Conservation (phyloP, 2,113 vertebrate species). For the Dasyprocta punctata region DNA sequence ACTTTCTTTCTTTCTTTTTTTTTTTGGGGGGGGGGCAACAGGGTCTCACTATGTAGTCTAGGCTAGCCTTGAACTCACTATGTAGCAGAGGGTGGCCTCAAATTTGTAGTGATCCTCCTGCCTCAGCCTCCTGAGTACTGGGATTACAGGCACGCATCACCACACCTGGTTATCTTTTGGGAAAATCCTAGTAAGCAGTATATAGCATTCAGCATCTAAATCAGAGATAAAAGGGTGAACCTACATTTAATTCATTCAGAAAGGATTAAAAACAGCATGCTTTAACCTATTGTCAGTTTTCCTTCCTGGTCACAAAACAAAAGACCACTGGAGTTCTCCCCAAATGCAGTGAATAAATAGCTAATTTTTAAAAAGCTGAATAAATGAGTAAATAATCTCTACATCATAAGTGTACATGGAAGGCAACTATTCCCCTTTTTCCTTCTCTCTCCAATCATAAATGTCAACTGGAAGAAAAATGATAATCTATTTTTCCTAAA, state of each 20-base stretch:
- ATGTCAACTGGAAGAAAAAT: neutral
- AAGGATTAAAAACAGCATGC: neutral
- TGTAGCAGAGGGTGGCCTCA: neutral
- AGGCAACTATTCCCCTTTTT: neutral
- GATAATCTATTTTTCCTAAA: conserved; percentile 11
- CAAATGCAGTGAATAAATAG: conserved; percentile 2
- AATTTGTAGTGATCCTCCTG: neutral
- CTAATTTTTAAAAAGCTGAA: conserved; percentile 32
- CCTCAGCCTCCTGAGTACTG: neutral
- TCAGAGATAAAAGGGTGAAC: neutral
- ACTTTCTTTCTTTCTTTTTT: neutral
- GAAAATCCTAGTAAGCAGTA: conserved; percentile 44
- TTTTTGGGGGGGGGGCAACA: too few relatives aligned
- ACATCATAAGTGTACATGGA: neutral
- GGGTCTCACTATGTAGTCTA: neutral
- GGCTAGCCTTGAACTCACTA: neutral
- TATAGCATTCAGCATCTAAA: conserved; percentile 27
- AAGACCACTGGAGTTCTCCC: neutral
- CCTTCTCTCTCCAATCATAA: conserved; percentile 9
- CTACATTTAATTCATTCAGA: neutral
- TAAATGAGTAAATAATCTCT: neutral
- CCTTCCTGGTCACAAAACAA: conserved; percentile 7
- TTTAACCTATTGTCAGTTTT: neutral
- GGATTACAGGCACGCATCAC: neutral
- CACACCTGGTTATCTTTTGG: neutral